These are phyloP conservation scores for Garrulus glandarius DNA, from an alignment of 2,797 vertebrate species.

Conservation along the genomic window DNA sequence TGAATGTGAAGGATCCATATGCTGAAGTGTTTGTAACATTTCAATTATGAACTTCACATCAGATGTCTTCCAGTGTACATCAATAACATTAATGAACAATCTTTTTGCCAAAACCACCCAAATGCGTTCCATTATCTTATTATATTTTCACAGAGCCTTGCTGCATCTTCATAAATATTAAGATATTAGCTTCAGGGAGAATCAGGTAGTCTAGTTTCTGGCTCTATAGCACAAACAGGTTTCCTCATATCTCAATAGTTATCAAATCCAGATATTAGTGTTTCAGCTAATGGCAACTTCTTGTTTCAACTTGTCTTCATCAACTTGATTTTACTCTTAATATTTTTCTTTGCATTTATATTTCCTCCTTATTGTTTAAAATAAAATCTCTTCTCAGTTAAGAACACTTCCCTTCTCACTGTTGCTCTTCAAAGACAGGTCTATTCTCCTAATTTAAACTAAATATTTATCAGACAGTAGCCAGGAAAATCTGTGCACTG, in stretches of 20 bases:
- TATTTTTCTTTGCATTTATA: neutral
- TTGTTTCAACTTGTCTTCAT: neutral
- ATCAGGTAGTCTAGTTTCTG: neutral
- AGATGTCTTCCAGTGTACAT: constrained; percentile 71
- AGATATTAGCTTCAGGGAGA: neutral
- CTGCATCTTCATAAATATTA: constrained; percentile 32
- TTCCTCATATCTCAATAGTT: neutral
- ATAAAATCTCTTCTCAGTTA: neutral
- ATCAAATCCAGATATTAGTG: neutral
- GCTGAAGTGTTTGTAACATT: constrained; percentile 79
- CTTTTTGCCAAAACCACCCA: constrained; percentile 66
- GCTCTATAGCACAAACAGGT: neutral
- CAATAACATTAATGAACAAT: constrained; percentile 68
- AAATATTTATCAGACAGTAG: neutral
- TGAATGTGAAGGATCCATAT: constrained; percentile 82
- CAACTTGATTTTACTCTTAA: neutral
- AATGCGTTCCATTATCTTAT: constrained; percentile 32
- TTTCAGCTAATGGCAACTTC: neutral
- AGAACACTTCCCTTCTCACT: neutral
- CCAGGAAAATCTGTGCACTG: neutral
- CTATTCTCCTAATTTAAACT: neutral
- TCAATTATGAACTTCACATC: constrained; percentile 78
- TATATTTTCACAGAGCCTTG: constrained; percentile 35
- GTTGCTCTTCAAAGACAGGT: neutral
- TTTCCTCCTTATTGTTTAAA: neutral